phyloP scores from a whole-genome alignment of 2,113 vertebrate genomes.

The Centropristis striata region DNA sequence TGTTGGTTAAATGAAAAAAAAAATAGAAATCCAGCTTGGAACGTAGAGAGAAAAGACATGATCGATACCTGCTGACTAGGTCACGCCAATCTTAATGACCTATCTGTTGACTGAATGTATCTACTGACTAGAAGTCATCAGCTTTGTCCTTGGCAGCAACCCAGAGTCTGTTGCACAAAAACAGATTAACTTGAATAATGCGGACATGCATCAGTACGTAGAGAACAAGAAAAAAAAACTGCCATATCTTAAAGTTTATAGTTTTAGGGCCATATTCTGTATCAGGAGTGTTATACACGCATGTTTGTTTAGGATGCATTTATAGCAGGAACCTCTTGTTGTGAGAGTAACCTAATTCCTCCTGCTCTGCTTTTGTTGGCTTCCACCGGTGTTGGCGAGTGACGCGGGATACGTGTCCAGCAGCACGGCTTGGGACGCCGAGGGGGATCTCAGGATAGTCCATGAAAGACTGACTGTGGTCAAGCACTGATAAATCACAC shows the following conservation, averaged over 20 bases:
- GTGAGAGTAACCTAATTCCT: conserved; percentile 56
- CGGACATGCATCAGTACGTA: neutral
- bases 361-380: conserved; percentile 69
- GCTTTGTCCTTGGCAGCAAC: conserved; percentile 66
- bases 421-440: conserved; percentile 15
- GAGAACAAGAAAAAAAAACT: neutral
- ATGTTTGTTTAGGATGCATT: conserved; percentile 47
- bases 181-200: conserved; percentile 52
- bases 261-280: neutral
- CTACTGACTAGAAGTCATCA: conserved; percentile 65
- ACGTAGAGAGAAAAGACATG: conserved; percentile 10
- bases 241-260: neutral
- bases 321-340: conserved; percentile 44
- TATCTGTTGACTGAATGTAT: conserved; percentile 64
- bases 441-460: conserved; percentile 60
- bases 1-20: neutral
- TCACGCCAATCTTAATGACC: conserved; percentile 57
- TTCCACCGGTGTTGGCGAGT: conserved; percentile 16
- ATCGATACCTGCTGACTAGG: conserved; percentile 66
- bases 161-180: conserved; percentile 39
- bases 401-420: conserved; percentile 31
- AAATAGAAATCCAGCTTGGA: neutral
- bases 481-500: conserved; percentile 66
- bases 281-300: neutral
- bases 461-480: conserved; percentile 61